Percentiles rank a stretch among this genome's conserved stretches.
Evolutionary conservation across 2,113 vertebrate genomes (phyloP).

Genomic region (Callipepla squamata): DNA sequence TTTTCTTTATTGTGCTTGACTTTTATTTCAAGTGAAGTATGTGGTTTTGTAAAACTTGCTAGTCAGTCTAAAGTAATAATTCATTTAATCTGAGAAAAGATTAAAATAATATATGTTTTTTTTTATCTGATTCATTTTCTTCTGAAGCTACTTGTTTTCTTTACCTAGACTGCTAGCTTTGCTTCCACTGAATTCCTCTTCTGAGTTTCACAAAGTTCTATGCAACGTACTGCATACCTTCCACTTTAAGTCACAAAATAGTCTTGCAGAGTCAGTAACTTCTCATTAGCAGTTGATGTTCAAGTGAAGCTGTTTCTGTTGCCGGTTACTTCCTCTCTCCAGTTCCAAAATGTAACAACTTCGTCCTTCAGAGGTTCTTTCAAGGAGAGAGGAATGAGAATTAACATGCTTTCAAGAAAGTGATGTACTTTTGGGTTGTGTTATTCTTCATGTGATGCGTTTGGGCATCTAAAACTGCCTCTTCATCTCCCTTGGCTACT

Average conservation of each 20-base stretch:
- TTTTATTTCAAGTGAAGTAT: background rate
- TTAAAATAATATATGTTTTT: background rate
- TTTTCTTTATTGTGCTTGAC: background rate
- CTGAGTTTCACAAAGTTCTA: fast-evolving
- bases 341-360: background rate
- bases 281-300: background rate
- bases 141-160: background rate
- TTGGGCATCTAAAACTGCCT: background rate
- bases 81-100: background rate
- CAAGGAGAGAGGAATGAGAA: background rate
- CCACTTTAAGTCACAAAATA: background rate
- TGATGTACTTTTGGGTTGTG: background rate
- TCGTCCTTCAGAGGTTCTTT: background rate
- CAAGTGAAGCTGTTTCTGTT: background rate
- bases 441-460: background rate
- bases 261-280: background rate
- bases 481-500: background rate
- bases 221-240: background rate
- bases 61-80: background rate
- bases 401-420: background rate
- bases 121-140: background rate
- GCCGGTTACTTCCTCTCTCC: background rate
- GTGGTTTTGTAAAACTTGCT: background rate
- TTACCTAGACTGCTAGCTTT: background rate
- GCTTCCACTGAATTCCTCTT: background rate